Evolutionary conservation across 2,888 invertebrate genomes (phyloP), one percentile per base, ranked within the genome.

Genomic region (Anoplius nigerrimus): DNA sequence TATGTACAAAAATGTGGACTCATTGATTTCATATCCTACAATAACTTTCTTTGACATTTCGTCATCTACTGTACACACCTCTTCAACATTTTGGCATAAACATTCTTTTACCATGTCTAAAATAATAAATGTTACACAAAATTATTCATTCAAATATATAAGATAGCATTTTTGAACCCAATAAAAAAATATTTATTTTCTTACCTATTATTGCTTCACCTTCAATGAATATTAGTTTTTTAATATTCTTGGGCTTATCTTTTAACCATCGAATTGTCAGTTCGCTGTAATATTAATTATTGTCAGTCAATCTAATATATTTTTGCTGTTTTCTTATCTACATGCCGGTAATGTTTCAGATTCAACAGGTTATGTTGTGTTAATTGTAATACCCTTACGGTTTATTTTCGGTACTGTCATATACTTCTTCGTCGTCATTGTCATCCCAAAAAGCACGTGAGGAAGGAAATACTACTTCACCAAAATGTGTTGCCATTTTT

Each of bases 391-490:
- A 58, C 53, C 21, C 73, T 81, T 72, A 82, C 83, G 61, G 6
- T 73, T 70, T 70, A 66, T 67, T 72, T 60, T 67, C 18, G 15
- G 21, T 55, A 62, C 34, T 66, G 16, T 74, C 74, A 16, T 46
- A 24, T 13, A 55, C 53, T 67, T 78, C 83, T 24, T 83, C 83
- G 45, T 84, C 87, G 6, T 88, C 87, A 18, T 87, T 86, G 11
- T 84, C 86, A 18, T 76, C 79, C 88, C 88, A 88, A 80, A 88
- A 88, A 27, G 88, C 88, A 65, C 88, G 80, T 1, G 88, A 88
- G 43, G 78, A 78, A 24, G 88, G 88, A 62, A 84, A 82, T 34
- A 85, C 78, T 53, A 87, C 82, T 79, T 86, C 87, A 51, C 87
- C 87, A 63, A 88, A 88, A 64, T 76, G 79, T 60, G 81, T 82